phyloP scores from a whole-genome alignment of 2,888 invertebrate genomes.

The Dynastes maya region DNA sequence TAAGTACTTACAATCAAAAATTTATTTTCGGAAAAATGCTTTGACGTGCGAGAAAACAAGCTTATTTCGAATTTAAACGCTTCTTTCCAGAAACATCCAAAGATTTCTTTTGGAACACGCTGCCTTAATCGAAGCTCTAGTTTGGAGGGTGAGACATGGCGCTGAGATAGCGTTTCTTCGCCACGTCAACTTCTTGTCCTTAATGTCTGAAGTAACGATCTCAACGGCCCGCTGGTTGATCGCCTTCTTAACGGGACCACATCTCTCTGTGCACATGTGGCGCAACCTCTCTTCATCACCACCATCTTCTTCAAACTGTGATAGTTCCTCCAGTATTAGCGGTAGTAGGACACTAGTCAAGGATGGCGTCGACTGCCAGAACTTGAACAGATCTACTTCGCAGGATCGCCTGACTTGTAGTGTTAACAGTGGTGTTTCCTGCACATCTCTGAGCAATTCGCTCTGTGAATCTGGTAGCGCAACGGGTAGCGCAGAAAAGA shows the following conservation, averaged over 20 bases:
- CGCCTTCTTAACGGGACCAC: constrained; percentile 69
- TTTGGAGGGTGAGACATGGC: constrained; percentile 80
- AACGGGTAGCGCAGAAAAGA: constrained; percentile 47
- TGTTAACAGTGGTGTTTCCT: constrained; percentile 23
- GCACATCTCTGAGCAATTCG: constrained; percentile 29
- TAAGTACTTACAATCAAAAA: too few relatives aligned
- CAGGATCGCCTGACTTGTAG: constrained; percentile 31
- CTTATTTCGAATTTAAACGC: neutral
- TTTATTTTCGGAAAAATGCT: too few relatives aligned
- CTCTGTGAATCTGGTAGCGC: constrained; percentile 43
- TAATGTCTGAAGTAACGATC: constrained; percentile 73
- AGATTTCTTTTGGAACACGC: constrained; percentile 87
- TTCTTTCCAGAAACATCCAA: constrained; percentile 74
- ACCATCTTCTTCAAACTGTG: constrained; percentile 57
- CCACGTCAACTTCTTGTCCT: constrained; percentile 70
- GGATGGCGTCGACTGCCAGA: constrained; percentile 22
- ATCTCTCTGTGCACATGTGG: constrained; percentile 63
- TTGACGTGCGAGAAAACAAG: too few relatives aligned
- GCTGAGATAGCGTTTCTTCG: constrained; percentile 78
- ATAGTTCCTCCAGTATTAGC: constrained; percentile 59
- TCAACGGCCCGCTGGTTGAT: constrained; percentile 73
- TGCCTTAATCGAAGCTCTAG: constrained; percentile 80
- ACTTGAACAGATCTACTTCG: constrained; percentile 18
- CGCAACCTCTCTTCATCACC: constrained; percentile 57
- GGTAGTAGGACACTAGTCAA: constrained; percentile 40